phyloP scores from a whole-genome alignment of 2,797 vertebrate species.

The Hydrolagus colliei region DNA sequence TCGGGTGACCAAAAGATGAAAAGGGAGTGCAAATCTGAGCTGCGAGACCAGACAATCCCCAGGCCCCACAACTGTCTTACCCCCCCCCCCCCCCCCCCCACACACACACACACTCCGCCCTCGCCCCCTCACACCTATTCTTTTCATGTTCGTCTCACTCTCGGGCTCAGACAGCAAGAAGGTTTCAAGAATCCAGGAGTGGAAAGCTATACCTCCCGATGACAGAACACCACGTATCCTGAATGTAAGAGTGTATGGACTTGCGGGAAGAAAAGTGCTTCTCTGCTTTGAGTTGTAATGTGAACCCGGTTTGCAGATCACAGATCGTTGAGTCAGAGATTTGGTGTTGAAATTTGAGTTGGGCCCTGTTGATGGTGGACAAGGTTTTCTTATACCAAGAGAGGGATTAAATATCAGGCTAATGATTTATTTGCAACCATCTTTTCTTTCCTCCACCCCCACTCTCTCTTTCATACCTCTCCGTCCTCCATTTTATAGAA shows the following conservation, averaged over 20 bases:
- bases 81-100: too few relatives aligned
- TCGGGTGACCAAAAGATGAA: constrained; percentile 66
- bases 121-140: constrained; percentile 33
- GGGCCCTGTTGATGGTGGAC: constrained; percentile 64
- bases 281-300: constrained; percentile 57
- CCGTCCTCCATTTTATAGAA: constrained; percentile 32
- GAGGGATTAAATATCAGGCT: constrained; percentile 65
- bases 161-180: constrained; percentile 47
- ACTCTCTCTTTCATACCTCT: constrained; percentile 21
- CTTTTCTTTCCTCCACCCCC: constrained; percentile 26
- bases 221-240: constrained; percentile 46
- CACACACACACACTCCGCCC: too few relatives aligned
- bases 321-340: constrained; percentile 78
- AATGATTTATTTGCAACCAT: constrained; percentile 60
- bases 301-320: constrained; percentile 72
- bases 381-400: constrained; percentile 65
- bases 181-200: constrained; percentile 50
- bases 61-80: constrained; percentile 38
- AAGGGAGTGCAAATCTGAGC: constrained; percentile 58
- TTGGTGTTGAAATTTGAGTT: constrained; percentile 73
- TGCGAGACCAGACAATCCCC: constrained; percentile 48
- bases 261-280: not conserved
- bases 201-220: constrained; percentile 52
- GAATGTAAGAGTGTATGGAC: constrained; percentile 36
- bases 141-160: constrained; percentile 47